phyloP scores from a whole-genome alignment of 2,888 invertebrate species.

The Hartigia nigra region DNA sequence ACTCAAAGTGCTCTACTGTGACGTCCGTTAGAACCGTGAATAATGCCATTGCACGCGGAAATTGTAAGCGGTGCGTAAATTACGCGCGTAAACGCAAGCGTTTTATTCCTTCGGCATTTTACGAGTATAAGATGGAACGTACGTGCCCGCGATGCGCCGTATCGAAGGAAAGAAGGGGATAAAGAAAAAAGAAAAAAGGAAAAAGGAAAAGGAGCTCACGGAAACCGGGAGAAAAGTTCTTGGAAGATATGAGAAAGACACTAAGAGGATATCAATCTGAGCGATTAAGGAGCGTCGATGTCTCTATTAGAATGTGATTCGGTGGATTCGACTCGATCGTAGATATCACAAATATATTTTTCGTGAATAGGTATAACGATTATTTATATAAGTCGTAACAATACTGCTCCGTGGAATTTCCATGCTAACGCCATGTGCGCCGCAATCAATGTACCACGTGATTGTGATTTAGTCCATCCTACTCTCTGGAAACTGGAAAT shows the following conservation, averaged over 20 bases:
- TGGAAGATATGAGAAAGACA: background rate
- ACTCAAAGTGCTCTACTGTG: background rate
- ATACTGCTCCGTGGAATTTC: conserved; percentile 3
- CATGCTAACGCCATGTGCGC: background rate
- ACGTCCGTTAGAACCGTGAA: background rate
- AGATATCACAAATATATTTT: conserved; percentile 19
- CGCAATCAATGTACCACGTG: conserved; percentile 6
- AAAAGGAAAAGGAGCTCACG: background rate
- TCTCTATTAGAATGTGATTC: conserved; percentile 22
- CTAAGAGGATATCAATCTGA: background rate
- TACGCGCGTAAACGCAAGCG: conserved; percentile 17
- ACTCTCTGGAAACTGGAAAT: background rate
- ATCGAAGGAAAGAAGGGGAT: conserved; percentile 1
- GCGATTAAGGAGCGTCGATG: conserved; percentile 9
- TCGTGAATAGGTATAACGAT: conserved; percentile 20
- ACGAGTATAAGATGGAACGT: conserved; percentile 12
- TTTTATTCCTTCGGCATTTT: conserved; percentile 15
- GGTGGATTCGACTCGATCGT: conserved; percentile 11
- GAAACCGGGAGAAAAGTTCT: background rate
- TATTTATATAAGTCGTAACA: conserved; percentile 18
- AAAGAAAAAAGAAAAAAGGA: background rate
- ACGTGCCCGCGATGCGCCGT: background rate
- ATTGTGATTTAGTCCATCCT: conserved; percentile 16
- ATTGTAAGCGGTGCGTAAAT: conserved; percentile 11
- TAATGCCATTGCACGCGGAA: background rate